Percentiles rank a stretch among this genome's conserved stretches.
Conservation (phyloP, 1,140 invertebrate species). For the Mamestra configurata region DNA sequence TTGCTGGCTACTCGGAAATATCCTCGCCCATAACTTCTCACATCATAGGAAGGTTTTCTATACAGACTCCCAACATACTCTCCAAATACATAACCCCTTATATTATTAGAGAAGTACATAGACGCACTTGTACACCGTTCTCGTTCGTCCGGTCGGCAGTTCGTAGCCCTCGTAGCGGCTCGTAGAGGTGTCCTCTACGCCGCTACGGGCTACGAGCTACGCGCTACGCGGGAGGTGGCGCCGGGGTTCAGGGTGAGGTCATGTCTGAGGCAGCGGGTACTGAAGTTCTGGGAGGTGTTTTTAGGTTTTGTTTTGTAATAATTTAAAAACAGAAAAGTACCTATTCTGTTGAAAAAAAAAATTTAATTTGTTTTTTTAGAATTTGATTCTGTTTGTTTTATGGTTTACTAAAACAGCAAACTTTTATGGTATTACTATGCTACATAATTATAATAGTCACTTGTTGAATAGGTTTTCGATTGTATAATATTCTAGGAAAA, state of each 20-base stretch:
- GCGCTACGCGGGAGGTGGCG: slow-evolving; percentile 20
- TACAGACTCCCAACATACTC: neutral
- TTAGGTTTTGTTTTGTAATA: slow-evolving; percentile 26
- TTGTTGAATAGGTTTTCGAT: too few relatives aligned
- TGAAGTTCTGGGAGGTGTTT: neutral
- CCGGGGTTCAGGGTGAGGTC: slow-evolving; percentile 51
- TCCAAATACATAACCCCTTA: slow-evolving; percentile 5
- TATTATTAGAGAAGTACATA: too few relatives aligned
- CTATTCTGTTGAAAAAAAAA: too few relatives aligned
- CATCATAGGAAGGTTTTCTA: too few relatives aligned
- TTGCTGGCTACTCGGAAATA: too few relatives aligned
- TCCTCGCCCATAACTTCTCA: too few relatives aligned
- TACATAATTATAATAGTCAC: too few relatives aligned
- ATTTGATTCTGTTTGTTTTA: neutral
- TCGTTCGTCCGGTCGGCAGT: slow-evolving; percentile 50
- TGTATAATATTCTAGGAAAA: too few relatives aligned
- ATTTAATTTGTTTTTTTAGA: too few relatives aligned
- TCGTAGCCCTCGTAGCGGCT: slow-evolving; percentile 53
- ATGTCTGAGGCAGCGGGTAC: neutral
- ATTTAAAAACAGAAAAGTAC: neutral
- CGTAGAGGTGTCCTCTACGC: slow-evolving; percentile 7
- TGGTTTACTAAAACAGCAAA: too few relatives aligned
- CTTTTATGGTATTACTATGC: too few relatives aligned
- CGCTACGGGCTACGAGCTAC: slow-evolving; percentile 35
- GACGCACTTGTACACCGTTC: too few relatives aligned